Evolutionary conservation across 2,888 invertebrate genomes (phyloP).

Genomic region (Dicycla oo): DNA sequence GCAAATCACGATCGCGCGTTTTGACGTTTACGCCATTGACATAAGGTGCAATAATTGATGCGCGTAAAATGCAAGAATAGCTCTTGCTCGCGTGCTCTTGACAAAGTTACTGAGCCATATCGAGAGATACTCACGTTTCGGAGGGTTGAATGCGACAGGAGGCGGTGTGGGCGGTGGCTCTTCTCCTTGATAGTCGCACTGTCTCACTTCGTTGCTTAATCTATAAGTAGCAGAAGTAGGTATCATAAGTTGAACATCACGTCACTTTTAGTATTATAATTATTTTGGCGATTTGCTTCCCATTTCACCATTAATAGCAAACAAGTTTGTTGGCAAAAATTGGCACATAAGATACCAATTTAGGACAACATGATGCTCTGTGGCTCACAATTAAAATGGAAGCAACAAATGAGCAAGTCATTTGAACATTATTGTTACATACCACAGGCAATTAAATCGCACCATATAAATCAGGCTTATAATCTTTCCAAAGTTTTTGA

Average conservation of each 20-base stretch:
- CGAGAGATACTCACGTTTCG: slow-evolving; percentile 80
- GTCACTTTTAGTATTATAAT: background rate
- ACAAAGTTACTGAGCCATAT: slow-evolving; percentile 1
- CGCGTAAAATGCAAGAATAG: background rate
- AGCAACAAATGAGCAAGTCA: background rate
- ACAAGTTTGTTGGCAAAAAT: background rate
- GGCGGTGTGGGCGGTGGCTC: slow-evolving; percentile 82
- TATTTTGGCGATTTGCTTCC: background rate
- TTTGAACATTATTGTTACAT: background rate
- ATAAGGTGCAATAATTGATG: background rate
- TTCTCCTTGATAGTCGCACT: slow-evolving; percentile 84
- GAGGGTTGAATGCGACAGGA: slow-evolving; percentile 76
- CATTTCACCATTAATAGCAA: background rate
- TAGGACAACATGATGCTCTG: background rate
- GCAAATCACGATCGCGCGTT: background rate
- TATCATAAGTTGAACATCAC: background rate
- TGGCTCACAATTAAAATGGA: background rate
- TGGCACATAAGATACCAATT: background rate
- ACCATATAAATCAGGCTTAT: background rate
- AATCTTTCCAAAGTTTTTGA: no score
- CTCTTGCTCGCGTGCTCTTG: background rate
- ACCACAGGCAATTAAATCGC: background rate
- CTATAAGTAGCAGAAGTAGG: slow-evolving; percentile 65
- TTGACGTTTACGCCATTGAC: background rate
- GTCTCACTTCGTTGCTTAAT: slow-evolving; percentile 83